phyloP scores from a whole-genome alignment of 2,888 invertebrate genomes.

The Tenthredo notha region DNA sequence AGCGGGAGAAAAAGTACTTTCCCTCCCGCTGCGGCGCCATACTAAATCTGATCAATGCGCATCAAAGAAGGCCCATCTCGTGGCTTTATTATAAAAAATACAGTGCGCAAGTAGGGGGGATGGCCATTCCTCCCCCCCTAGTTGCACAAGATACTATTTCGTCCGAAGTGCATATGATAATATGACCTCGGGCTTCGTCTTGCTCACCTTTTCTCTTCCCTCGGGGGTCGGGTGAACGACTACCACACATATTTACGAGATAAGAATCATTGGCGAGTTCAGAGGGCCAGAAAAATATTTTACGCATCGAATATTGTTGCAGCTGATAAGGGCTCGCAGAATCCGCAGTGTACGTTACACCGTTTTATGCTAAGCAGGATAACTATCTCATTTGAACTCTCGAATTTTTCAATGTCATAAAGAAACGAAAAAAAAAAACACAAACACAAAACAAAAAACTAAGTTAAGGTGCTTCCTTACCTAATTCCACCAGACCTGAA shows the following conservation, averaged over 20 bases:
- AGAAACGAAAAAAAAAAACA: too few relatives aligned
- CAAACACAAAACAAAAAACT: neutral
- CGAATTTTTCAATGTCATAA: neutral
- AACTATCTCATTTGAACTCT: neutral
- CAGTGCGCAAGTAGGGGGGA: too few relatives aligned
- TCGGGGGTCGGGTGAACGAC: slow-evolving; percentile 13
- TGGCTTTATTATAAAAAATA: too few relatives aligned
- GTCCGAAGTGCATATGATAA: slow-evolving; percentile 32
- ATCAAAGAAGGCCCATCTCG: too few relatives aligned
- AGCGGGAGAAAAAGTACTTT: too few relatives aligned
- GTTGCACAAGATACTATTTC: too few relatives aligned
- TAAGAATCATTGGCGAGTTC: slow-evolving; percentile 25
- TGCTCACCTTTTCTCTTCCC: slow-evolving; percentile 2
- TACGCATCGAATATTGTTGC: slow-evolving; percentile 7
- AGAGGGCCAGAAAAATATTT: slow-evolving; percentile 22
- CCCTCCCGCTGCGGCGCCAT: too few relatives aligned
- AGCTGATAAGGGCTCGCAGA: slow-evolving; percentile 8
- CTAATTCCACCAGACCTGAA: too few relatives aligned
- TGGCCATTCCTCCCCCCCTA: too few relatives aligned
- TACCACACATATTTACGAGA: slow-evolving; percentile 26
- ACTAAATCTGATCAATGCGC: too few relatives aligned
- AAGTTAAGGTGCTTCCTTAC: neutral
- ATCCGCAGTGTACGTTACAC: neutral
- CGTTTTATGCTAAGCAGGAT: neutral
- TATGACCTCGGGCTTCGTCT: neutral